Base-by-base conservation (phyloP, 2,113 vertebrate genomes). In the Tupaia tana region DNA sequence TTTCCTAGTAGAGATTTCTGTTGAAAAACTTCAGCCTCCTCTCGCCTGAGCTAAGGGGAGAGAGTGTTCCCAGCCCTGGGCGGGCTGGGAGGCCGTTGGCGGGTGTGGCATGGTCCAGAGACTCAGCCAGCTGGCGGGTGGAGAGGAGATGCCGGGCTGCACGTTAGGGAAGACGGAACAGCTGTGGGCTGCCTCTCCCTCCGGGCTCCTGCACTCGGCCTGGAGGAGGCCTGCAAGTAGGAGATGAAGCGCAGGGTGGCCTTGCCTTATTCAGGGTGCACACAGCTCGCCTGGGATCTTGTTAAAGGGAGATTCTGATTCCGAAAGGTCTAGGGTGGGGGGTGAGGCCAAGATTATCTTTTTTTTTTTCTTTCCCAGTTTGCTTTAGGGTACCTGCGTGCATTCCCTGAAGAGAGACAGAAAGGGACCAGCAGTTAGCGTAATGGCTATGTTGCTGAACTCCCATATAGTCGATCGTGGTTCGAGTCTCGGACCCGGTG, bases 1-100 rank as follows among this genome's bases (percentile, higher is more conserved):
- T 89, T 85, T 91, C 87, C 83, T 85, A 77, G 73, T 61, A 29
- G 90, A 85, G 52, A 10, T 71, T 90, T 83, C 82, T 91, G 90
- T 88, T 20, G 83, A 70, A 79, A 91, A 89, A 58, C 79, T 89
- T 73, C 84, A n/a, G 25, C 63, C 56, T 54, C 16, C 71, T 66
- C 31, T 89, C 29, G 74, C 59, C 4, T 3, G 56, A 86, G 56
- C 9, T 0, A n/a, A 70, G 54, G 70, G 73, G 34, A 75, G 64
- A 25, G n/a, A 20, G 22, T 80, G 80, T 52, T 58, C 8, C 74
- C 73, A 86, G 8, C 25, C 63, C 82, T 78, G 54, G 31, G 64
- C 9, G 19, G 16, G 31, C 16, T 20, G 75, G 58, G 58, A 43
- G 70, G 79, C 34, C 2, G 4, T 18, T 13, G 63, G 43, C 4